Percentiles rank a stretch among this genome's conserved stretches.
Conservation (phyloP, 2,113 vertebrate species). For the Lagopus muta region DNA sequence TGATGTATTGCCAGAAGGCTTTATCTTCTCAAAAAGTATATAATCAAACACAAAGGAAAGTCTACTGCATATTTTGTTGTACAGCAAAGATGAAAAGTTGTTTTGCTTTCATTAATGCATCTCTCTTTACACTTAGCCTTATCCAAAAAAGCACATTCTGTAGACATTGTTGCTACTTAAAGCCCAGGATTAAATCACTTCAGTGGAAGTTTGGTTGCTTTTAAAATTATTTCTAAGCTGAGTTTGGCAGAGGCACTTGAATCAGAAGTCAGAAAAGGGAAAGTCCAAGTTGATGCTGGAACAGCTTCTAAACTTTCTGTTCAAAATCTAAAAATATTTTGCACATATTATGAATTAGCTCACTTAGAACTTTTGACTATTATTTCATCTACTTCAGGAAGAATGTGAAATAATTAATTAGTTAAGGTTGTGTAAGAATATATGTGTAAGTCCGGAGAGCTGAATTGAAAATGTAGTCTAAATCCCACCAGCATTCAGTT, state of each 20-base stretch:
- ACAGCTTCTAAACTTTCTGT: not conserved
- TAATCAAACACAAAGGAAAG: slow-evolving; percentile 64
- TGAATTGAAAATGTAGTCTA: not conserved
- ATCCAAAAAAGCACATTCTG: slow-evolving; percentile 46
- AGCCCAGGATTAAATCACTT: slow-evolving; percentile 41
- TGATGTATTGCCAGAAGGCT: slow-evolving; percentile 74
- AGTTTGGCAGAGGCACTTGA: slow-evolving; percentile 5
- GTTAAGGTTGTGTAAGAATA: not conserved
- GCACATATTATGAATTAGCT: not conserved
- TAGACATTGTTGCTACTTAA: slow-evolving; percentile 26
- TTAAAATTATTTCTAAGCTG: not conserved
- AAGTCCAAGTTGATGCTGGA: not conserved
- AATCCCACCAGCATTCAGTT: not conserved
- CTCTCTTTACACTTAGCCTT: slow-evolving; percentile 40
- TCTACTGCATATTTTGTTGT: slow-evolving; percentile 57
- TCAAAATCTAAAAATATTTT: not conserved
- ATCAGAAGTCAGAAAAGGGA: not conserved
- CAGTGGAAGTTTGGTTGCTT: not conserved
- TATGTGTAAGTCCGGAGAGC: not conserved
- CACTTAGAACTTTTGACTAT: not conserved
- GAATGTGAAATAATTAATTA: not conserved
- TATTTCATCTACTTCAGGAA: not conserved
- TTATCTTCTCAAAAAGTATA: slow-evolving; percentile 61
- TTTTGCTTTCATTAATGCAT: slow-evolving; percentile 65
- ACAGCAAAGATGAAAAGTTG: slow-evolving; percentile 53